These are phyloP conservation scores for Blastomussa wellsi DNA, from an alignment of 92 coral and sea anemone species.

Conservation along the genomic window DNA sequence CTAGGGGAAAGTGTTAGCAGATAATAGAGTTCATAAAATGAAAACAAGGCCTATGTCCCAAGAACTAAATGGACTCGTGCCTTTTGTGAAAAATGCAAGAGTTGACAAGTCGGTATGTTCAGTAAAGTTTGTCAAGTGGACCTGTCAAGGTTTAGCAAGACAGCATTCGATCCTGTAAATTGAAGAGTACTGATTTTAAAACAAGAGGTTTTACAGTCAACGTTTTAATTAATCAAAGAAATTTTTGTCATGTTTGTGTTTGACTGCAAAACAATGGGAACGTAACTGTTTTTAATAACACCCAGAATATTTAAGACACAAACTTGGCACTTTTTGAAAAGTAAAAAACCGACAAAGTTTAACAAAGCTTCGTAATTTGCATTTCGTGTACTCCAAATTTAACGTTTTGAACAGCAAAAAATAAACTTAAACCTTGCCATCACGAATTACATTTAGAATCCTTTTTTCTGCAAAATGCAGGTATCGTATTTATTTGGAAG, in stretches of 20 bases:
- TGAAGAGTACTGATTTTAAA: neutral
- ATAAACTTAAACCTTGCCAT: neutral
- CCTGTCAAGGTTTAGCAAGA: neutral
- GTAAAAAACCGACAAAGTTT: neutral
- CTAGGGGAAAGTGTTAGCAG: neutral
- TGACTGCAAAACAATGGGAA: neutral
- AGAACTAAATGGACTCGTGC: neutral
- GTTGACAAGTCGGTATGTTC: neutral
- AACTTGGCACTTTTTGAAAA: neutral
- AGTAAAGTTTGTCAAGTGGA: neutral
- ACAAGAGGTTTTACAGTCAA: neutral
- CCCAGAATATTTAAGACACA: neutral
- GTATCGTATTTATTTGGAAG: neutral
- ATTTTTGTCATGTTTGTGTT: conserved; percentile 17
- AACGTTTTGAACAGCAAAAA: neutral
- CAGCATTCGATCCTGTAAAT: neutral
- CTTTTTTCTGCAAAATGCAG: neutral
- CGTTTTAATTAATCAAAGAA: neutral
- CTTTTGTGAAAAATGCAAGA: neutral
- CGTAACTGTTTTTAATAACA: neutral
- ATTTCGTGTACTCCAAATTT: neutral
- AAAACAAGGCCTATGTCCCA: conserved; percentile 13
- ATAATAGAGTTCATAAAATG: conserved; percentile 23
- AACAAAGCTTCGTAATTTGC: neutral
- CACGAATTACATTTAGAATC: neutral